Conservation (phyloP, 2,113 vertebrate species). For the Vicugna pacos region DNA sequence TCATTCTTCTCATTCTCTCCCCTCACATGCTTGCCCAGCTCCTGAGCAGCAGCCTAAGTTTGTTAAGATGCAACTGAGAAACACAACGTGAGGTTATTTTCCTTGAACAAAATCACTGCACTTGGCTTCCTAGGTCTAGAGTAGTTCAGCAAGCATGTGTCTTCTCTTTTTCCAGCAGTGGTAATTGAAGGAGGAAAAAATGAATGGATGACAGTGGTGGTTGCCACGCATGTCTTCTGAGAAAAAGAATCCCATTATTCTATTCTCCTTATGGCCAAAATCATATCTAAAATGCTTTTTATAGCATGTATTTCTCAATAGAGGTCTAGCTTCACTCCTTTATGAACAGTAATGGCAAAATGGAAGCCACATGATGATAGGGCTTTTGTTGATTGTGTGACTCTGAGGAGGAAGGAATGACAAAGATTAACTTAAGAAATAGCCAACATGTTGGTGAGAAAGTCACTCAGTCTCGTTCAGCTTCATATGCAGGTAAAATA, state of each 20-base stretch:
- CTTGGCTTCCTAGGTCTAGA: conserved; percentile 6
- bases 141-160: neutral
- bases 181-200: neutral
- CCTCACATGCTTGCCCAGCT: conserved; percentile 12
- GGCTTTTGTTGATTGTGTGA: neutral
- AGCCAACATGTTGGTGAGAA: neutral
- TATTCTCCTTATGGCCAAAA: conserved; percentile 11
- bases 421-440: conserved; percentile 4
- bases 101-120: neutral
- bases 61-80: conserved; percentile 16
- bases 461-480: conserved; percentile 3
- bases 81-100: neutral
- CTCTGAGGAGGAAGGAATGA: neutral
- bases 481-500: neutral
- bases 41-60: neutral
- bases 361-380: neutral
- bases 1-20: conserved; percentile 71
- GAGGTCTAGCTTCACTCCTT: neutral
- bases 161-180: neutral
- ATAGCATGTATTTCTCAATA: neutral
- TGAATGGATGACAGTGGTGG: neutral
- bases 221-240: neutral
- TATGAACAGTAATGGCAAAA: neutral
- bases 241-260: neutral
- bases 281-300: neutral